A percentile compares a stretch with the other conserved stretches of the same genome.
These are phyloP conservation scores for Scyliorhinus canicula DNA, from an alignment of 2,797 vertebrate genomes.

Conservation along the genomic window DNA sequence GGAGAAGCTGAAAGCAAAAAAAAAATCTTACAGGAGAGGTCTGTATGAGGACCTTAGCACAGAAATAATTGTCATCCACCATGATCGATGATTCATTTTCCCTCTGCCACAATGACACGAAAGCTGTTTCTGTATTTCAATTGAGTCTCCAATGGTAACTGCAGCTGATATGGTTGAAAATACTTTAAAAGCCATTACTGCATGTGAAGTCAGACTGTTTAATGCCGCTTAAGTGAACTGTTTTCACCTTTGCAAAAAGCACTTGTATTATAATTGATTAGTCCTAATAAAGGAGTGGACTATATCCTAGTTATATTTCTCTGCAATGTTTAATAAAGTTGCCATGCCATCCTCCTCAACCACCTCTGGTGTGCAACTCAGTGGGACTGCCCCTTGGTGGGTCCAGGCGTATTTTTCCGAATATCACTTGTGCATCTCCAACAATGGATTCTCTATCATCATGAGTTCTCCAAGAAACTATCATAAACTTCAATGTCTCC, in stretches of 20 bases:
- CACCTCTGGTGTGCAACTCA: background rate
- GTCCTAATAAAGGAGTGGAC: background rate
- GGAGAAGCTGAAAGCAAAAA: background rate
- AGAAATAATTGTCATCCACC: background rate
- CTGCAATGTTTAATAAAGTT: background rate
- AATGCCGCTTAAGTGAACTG: background rate
- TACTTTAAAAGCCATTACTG: background rate
- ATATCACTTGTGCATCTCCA: background rate
- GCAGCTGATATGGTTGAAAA: background rate
- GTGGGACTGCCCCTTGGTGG: background rate
- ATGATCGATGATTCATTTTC: background rate
- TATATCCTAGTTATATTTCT: background rate
- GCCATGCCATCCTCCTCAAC: background rate
- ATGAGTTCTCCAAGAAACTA: background rate
- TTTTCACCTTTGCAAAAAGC: background rate
- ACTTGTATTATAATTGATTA: background rate
- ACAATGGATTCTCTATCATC: background rate
- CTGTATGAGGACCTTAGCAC: background rate
- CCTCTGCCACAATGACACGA: background rate
- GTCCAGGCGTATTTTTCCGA: background rate
- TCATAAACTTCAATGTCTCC: background rate
- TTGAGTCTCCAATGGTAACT: background rate
- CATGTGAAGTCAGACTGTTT: background rate
- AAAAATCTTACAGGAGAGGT: background rate
- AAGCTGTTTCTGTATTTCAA: background rate